phyloP scores from a whole-genome alignment of 2,113 vertebrate species.

The Megaptera novaeangliae region DNA sequence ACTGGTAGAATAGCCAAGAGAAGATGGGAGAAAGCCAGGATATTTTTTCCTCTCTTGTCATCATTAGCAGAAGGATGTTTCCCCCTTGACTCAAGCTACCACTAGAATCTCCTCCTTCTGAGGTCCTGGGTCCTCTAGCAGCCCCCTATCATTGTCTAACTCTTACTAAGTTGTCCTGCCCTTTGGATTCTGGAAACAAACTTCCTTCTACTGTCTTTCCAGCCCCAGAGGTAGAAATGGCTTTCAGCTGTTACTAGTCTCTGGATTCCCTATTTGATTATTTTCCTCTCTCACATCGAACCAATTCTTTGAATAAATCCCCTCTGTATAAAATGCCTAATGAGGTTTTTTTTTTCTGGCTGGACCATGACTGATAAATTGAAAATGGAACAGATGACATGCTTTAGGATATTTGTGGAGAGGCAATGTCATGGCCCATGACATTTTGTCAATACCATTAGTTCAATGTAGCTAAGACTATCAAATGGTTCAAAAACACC shows the following conservation, averaged over 20 bases:
- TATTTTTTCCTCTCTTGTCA: background rate
- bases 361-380: background rate
- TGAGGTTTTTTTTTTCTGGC: background rate
- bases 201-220: background rate
- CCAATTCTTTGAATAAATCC: background rate
- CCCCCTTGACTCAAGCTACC: background rate
- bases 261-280: background rate
- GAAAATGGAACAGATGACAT: background rate
- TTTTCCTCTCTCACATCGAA: background rate
- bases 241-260: background rate
- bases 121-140: background rate
- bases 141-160: background rate
- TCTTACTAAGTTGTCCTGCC: background rate
- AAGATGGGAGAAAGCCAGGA: background rate
- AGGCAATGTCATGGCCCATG: background rate
- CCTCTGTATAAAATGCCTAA: background rate
- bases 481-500: slow-evolving; percentile 1
- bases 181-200: background rate
- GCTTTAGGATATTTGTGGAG: background rate
- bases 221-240: background rate
- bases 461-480: background rate
- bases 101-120: background rate
- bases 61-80: background rate
- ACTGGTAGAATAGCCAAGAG: background rate
- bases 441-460: background rate